Evolutionary conservation across 2,113 vertebrate species (phyloP).

Genomic region (Pandion haliaetus): DNA sequence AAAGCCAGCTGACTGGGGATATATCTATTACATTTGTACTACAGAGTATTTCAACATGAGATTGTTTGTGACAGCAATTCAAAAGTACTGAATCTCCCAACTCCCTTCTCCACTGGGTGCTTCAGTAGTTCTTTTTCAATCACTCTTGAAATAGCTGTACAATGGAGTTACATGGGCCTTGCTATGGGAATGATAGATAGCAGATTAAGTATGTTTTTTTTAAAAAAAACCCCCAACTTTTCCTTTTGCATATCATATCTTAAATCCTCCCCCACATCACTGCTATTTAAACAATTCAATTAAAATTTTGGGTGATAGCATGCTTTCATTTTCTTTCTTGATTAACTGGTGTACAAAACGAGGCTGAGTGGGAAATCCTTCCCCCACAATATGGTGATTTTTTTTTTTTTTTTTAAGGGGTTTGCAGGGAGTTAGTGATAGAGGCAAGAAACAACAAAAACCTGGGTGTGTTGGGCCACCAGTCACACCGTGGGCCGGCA

Average conservation of each 20-base stretch:
- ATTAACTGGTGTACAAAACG: background rate
- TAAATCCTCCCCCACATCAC: background rate
- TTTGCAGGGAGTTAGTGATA: background rate
- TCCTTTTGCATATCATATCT: background rate
- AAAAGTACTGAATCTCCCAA: background rate
- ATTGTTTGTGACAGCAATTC: constrained; percentile 37
- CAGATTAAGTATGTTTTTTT: background rate
- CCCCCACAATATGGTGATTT: fast-evolving
- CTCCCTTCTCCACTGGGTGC: constrained; percentile 1
- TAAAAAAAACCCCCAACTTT: background rate
- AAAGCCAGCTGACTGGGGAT: constrained; percentile 3
- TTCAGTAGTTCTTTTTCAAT: constrained; percentile 22
- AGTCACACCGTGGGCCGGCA: background rate
- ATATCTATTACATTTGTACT: constrained; percentile 7
- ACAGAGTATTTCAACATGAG: background rate
- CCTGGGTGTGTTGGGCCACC: background rate
- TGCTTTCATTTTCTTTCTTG: background rate
- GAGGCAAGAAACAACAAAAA: constrained; percentile 19
- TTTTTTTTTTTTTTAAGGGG: background rate
- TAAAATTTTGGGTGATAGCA: background rate
- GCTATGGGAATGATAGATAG: background rate
- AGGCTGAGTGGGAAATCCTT: background rate
- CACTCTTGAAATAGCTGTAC: constrained; percentile 2
- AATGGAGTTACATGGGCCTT: background rate
- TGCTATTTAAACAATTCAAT: constrained; percentile 6